Evolutionary conservation across 1,140 invertebrate species (phyloP).

Genomic region (Oedothorax gibbosus): DNA sequence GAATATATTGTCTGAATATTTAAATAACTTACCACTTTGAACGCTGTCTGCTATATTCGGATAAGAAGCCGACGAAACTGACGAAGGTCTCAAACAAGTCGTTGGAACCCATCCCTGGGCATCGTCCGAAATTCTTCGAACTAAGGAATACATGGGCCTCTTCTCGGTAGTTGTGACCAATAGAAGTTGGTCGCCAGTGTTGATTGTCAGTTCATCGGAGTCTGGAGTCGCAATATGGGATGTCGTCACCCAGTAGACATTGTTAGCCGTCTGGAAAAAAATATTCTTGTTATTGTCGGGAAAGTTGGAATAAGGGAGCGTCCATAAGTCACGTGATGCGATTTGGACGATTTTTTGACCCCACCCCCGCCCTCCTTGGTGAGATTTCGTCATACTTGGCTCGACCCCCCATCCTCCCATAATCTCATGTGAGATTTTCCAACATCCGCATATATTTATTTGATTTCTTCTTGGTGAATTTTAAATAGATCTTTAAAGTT

Average conservation of each 20-base stretch:
- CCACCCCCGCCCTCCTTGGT: too few species aligned
- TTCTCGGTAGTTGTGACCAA: conserved; percentile 22
- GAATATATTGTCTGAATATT: too few species aligned
- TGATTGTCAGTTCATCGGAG: conserved; percentile 14
- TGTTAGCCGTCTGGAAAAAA: conserved; percentile 24
- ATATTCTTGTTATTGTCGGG: too few species aligned
- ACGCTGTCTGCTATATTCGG: not conserved
- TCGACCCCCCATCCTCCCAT: too few species aligned
- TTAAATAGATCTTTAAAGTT: too few species aligned
- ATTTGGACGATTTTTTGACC: too few species aligned
- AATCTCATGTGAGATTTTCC: too few species aligned
- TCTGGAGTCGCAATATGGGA: conserved; percentile 6
- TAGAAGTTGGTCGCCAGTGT: conserved; percentile 12
- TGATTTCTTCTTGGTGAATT: too few species aligned
- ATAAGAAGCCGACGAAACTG: conserved; percentile 10
- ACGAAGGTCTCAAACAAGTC: not conserved
- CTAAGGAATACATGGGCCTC: conserved; percentile 9
- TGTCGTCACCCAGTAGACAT: conserved; percentile 9
- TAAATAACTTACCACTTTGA: conserved; percentile 1
- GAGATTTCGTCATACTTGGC: too few species aligned
- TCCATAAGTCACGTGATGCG: too few species aligned
- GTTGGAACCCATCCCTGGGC: conserved; percentile 32
- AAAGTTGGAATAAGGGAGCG: too few species aligned
- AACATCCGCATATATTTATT: too few species aligned
- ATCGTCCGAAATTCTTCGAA: conserved; percentile 35